Evolutionary conservation across 1,140 invertebrate genomes (phyloP), one percentile per base, ranked within the genome.

Genomic region (Potamilus streckersoni): DNA sequence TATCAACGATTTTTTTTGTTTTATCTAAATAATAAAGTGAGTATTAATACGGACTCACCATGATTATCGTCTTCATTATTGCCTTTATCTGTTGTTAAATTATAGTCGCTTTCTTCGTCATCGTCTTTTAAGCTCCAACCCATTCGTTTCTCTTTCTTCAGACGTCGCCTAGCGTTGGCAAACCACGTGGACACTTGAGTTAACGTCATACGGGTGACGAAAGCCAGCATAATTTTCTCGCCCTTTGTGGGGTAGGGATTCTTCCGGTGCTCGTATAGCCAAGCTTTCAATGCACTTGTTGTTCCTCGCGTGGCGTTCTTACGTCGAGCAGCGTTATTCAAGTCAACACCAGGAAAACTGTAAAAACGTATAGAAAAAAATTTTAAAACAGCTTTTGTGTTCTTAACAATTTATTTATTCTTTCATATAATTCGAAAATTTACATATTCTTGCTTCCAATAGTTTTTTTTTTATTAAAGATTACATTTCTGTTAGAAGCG

Each of bases 221-320:
- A 98, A 58, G 97, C 97, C 83, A 99, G 92, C 96, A 99, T 98
- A 78, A 98, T 98, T 91, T 99, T 99, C 91, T 99, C 97, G 31
- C 97, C 97, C 91, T 99, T 99, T 56, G 97, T 98, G 11, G 97
- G 97, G 90, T 99, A 99, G 0, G 98, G 98, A 91, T 99, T 99
- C 91, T 98, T 99, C 91, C 97, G 96, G 92, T 99, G 98, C 87
- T 98, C 96, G 89, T 97, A 97, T 11, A 99, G 92, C 98, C 98
- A 99, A 17, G 97, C 96, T 89, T 98, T 98, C 19, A 97, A 91
- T 12, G 97, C 98, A 49, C 95, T 96, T 58, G 97, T 98, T 3
- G 96, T 97, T 89, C 98, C 97, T 70, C 97, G 92, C 4, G 97
- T 98, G 5, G 97, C 97, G 89, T 98, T 98, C 90, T 98, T 98